A percentile compares a stretch with the other conserved stretches of the same genome.
Evolutionary conservation across 2,888 invertebrate species (phyloP).

Genomic region (Brachyptera risi): DNA sequence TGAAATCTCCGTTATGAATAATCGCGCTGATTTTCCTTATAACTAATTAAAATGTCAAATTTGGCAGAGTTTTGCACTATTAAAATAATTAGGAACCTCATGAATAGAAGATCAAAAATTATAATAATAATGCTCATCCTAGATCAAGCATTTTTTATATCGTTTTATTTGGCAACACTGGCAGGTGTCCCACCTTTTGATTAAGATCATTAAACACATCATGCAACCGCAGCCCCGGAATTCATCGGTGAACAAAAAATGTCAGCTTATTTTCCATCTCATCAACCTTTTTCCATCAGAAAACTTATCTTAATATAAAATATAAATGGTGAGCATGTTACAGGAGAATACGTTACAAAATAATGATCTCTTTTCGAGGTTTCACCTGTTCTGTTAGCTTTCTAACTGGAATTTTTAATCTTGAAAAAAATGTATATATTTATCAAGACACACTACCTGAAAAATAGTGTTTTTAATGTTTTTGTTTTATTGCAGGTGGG

Average conservation of each 20-base stretch:
- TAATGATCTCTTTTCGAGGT: not conserved
- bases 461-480: not conserved
- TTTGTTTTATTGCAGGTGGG: not conserved
- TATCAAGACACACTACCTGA: not conserved
- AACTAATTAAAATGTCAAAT: no score
- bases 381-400: no score
- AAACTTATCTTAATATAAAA: not conserved
- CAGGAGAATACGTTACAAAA: conserved; percentile 1
- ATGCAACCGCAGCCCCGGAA: not conserved
- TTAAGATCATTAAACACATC: no score
- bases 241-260: not conserved
- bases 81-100: no score
- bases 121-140: no score
- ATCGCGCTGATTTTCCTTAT: no score
- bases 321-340: conserved; percentile 5
- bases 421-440: no score
- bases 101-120: no score
- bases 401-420: no score
- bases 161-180: conserved; percentile 5
- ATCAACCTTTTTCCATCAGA: conserved; percentile 2
- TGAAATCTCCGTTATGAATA: no score
- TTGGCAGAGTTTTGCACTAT: no score
- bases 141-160: no score
- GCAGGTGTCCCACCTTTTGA: conserved; percentile 2
- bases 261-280: not conserved